Evolutionary conservation across 2,113 vertebrate genomes (phyloP).

Genomic region (Pogonocichla stellata): DNA sequence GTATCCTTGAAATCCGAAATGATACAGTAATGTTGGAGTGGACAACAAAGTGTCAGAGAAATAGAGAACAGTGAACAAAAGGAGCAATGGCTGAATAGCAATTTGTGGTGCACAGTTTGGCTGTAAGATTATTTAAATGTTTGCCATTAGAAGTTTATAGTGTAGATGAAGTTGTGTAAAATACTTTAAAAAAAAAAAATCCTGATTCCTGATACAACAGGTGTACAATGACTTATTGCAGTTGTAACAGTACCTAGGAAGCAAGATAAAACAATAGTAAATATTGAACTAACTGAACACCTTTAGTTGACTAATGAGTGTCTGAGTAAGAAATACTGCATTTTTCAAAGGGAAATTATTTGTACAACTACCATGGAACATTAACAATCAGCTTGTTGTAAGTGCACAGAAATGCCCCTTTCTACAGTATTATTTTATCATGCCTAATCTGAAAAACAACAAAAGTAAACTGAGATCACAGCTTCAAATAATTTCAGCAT

Average conservation of each 20-base stretch:
- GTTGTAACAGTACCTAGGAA: slow-evolving; percentile 82
- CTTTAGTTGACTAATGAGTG: slow-evolving; percentile 71
- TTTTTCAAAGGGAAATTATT: slow-evolving; percentile 76
- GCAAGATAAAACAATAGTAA: slow-evolving; percentile 75
- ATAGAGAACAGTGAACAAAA: slow-evolving; percentile 43
- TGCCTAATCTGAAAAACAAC: slow-evolving; percentile 82
- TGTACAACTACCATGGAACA: slow-evolving; percentile 78
- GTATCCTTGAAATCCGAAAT: slow-evolving; percentile 40
- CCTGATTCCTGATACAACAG: slow-evolving; percentile 80
- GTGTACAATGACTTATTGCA: slow-evolving; percentile 82
- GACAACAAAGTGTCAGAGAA: slow-evolving; percentile 7
- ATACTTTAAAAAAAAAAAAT: slow-evolving; percentile 54
- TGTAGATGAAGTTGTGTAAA: slow-evolving; percentile 67
- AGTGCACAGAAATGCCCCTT: slow-evolving; percentile 78
- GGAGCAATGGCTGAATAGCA: slow-evolving; percentile 24
- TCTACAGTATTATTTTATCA: slow-evolving; percentile 81
- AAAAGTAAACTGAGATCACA: slow-evolving; percentile 79
- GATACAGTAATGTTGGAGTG: not conserved
- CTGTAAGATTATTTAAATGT: slow-evolving; percentile 60
- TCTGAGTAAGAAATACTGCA: slow-evolving; percentile 73
- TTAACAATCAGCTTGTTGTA: slow-evolving; percentile 76
- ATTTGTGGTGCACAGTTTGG: slow-evolving; percentile 22
- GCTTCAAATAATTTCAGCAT: slow-evolving; percentile 84
- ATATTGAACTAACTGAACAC: slow-evolving; percentile 73
- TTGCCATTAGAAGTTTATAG: slow-evolving; percentile 44